These are phyloP conservation scores for Macrobrachium rosenbergii DNA, from an alignment of 1,140 invertebrate species.

Conservation along the genomic window DNA sequence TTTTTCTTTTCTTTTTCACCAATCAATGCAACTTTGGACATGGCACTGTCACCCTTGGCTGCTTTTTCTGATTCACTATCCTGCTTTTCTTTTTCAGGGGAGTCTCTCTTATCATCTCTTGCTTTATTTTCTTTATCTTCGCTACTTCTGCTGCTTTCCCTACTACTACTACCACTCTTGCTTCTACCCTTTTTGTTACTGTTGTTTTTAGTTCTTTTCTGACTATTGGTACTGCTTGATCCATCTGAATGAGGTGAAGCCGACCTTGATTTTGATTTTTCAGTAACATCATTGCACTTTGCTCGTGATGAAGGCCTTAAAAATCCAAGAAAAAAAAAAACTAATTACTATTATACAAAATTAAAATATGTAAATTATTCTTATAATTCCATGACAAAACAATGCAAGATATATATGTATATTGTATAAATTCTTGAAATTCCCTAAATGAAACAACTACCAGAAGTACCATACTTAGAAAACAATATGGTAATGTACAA, in stretches of 20 bases:
- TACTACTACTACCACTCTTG: constrained; percentile 68
- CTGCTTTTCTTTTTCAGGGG: background rate
- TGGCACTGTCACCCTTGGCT: too few species aligned
- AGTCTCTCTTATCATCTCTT: too few species aligned
- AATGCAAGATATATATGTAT: background rate
- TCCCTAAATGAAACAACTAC: too few species aligned
- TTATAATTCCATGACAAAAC: background rate
- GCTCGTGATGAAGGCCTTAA: constrained; percentile 42
- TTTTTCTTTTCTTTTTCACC: constrained; percentile 59
- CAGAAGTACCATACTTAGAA: too few species aligned
- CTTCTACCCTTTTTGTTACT: constrained; percentile 67
- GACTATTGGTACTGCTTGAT: constrained; percentile 49
- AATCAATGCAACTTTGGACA: background rate
- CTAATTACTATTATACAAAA: background rate
- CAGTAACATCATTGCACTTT: constrained; percentile 11
- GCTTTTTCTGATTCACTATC: background rate
- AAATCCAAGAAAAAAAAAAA: background rate
- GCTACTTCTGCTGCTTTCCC: constrained; percentile 67
- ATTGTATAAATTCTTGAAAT: too few species aligned
- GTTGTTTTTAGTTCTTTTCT: constrained; percentile 68
- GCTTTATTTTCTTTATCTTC: constrained; percentile 67
- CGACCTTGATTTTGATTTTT: constrained; percentile 39
- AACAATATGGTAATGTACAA: too few species aligned
- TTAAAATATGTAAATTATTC: background rate
- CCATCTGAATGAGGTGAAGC: constrained; percentile 34